Evolutionary conservation across 2,888 invertebrate genomes (phyloP).

Genomic region (Agrilus cyanescens): DNA sequence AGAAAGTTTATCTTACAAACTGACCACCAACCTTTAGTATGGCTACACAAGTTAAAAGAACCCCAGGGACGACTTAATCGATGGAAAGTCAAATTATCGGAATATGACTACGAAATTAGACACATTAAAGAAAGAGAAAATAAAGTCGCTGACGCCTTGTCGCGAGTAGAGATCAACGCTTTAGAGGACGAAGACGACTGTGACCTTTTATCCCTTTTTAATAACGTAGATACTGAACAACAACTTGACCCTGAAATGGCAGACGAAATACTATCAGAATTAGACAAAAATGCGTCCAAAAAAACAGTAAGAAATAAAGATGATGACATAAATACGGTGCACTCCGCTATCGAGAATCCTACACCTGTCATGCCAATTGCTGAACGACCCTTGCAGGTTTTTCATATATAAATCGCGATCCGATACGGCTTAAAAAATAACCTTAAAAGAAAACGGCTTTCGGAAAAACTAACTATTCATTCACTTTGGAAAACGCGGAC

Average conservation of each 20-base stretch:
- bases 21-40: neutral
- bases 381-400: too few relatives aligned
- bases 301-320: too few relatives aligned
- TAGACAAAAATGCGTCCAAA: too few relatives aligned
- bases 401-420: too few relatives aligned
- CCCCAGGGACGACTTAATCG: neutral
- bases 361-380: neutral
- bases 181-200: neutral
- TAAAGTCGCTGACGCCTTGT: neutral
- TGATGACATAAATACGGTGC: neutral
- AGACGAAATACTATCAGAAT: too few relatives aligned
- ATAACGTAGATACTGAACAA: neutral
- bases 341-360: conserved; percentile 1
- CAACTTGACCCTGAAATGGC: neutral
- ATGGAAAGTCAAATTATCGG: neutral
- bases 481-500: too few relatives aligned
- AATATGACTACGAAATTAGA: neutral
- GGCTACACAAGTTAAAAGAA: neutral
- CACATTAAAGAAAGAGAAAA: conserved; percentile 1
- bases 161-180: neutral
- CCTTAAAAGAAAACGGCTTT: too few relatives aligned
- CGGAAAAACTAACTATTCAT: too few relatives aligned
- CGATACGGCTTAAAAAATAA: too few relatives aligned
- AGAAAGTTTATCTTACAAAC: neutral
- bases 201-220: neutral